These are phyloP conservation scores for Isurus oxyrinchus DNA, from an alignment of 2,113 vertebrate species.

Conservation along the genomic window DNA sequence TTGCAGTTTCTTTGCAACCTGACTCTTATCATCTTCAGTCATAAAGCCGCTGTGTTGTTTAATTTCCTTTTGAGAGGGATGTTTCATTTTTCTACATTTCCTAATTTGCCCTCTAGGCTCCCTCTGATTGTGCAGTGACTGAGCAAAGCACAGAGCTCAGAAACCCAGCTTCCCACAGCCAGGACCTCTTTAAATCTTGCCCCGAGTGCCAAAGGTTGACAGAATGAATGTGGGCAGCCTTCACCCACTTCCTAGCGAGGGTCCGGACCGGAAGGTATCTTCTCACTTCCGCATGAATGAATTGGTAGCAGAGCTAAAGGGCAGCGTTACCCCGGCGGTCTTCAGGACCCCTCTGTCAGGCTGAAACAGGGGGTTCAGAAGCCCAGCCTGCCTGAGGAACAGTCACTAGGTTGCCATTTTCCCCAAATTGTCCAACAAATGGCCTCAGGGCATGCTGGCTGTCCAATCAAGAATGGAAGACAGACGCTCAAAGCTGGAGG, in stretches of 20 bases:
- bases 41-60: background rate
- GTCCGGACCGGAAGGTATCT: background rate
- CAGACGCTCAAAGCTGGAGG: too few species aligned
- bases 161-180: background rate
- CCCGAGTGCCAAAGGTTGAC: too few species aligned
- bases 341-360: too few species aligned
- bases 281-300: background rate
- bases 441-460: too few species aligned
- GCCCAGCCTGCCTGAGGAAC: too few species aligned
- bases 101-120: background rate
- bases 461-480: too few species aligned
- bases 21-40: background rate
- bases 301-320: background rate
- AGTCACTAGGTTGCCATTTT: too few species aligned
- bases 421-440: too few species aligned
- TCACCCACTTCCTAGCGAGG: background rate
- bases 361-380: too few species aligned
- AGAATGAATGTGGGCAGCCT: background rate
- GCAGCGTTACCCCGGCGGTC: background rate
- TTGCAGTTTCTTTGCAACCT: too few species aligned
- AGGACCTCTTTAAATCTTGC: background rate
- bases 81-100: background rate
- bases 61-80: background rate
- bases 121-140: background rate
- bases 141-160: background rate